Base-by-base conservation (phyloP, 2,113 vertebrate species). In the Petrocephalus zakoni region DNA sequence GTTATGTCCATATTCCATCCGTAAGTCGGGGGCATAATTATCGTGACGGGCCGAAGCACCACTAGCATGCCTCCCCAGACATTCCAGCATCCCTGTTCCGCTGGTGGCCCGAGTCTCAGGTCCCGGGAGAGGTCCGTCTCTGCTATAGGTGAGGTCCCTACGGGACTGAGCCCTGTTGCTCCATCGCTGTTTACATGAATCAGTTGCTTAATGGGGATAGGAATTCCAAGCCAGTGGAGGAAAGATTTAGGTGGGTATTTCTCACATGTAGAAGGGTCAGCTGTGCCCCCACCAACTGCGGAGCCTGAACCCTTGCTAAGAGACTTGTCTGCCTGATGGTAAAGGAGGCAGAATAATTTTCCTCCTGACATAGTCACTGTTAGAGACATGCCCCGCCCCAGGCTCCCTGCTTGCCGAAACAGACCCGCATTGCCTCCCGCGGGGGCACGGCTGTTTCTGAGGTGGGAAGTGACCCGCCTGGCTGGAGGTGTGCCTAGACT, bases 291-390 rank as follows among this genome's bases (percentile, higher is more conserved):
- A 91, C 89, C 85, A 92, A 90, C 92, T 92, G 86, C 85, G 42
- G 88, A 91, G 87, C 89, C 78, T 61, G 55, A 89, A 90, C 91
- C 87, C 19, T 90, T 89, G 86, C 89, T 93, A 90, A 84, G 89
- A 90, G 92, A 91, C 91, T 89, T 92, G 92, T 89, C 92, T 90
- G 81, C 47, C 90, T 90, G 91, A 92, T 92, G 92, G 91, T 92
- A 92, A 89, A 82, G 78, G 19, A 21, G 17, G 78, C 34, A 82
- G 78, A 46, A 82, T 82, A 47, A 82, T 47, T 82, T 2, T 46
- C 42, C 78, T 82, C 78, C 78, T 82, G 78, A 82, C 42, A 46
- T 37, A 21, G 21, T 42, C 19, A 4, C 81, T 47, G 42, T 49
- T 22, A 83, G 42, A 83, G 46, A 47, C 42, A 6, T 37, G 34